Percentiles rank a stretch among this genome's conserved stretches.
These are phyloP conservation scores for Platyura marginata DNA, from an alignment of 1,140 invertebrate genomes.

Conservation along the genomic window DNA sequence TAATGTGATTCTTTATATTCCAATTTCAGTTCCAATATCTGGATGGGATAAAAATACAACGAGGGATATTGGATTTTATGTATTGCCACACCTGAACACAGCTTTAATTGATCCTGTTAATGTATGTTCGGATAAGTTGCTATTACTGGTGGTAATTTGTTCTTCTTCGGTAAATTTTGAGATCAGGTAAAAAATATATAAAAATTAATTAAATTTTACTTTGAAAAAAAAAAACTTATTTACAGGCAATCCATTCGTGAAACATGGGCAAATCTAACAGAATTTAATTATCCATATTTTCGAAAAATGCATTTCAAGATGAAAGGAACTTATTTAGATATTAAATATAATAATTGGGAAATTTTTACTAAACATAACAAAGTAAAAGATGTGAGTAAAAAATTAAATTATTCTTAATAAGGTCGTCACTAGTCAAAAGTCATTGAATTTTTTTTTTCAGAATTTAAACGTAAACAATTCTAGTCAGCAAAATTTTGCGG, in stretches of 20 bases:
- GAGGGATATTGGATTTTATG: conserved; percentile 45
- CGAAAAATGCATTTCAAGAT: conserved; percentile 15
- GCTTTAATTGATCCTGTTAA: conserved; percentile 38
- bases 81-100: conserved; percentile 47
- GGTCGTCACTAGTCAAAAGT: background rate
- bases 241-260: conserved; percentile 47
- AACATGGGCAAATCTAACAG: conserved; percentile 50
- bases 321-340: conserved; percentile 12
- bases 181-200: conserved; percentile 14
- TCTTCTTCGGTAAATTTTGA: conserved; percentile 48
- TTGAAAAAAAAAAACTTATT: no score
- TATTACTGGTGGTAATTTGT: conserved; percentile 53
- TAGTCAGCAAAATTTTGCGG: conserved; percentile 5
- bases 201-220: background rate
- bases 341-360: conserved; percentile 12
- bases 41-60: conserved; percentile 57
- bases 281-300: conserved; percentile 31
- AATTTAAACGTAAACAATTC: background rate
- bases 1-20: no score
- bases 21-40: conserved; percentile 13
- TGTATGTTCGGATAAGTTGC: conserved; percentile 30
- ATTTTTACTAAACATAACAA: conserved; percentile 23
- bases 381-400: conserved; percentile 7
- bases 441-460: background rate
- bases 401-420: conserved; percentile 1